A percentile compares a stretch with the other conserved stretches of the same genome.
phyloP scores from a whole-genome alignment of 2,888 invertebrate species.

The Trachelus troglodyta region DNA sequence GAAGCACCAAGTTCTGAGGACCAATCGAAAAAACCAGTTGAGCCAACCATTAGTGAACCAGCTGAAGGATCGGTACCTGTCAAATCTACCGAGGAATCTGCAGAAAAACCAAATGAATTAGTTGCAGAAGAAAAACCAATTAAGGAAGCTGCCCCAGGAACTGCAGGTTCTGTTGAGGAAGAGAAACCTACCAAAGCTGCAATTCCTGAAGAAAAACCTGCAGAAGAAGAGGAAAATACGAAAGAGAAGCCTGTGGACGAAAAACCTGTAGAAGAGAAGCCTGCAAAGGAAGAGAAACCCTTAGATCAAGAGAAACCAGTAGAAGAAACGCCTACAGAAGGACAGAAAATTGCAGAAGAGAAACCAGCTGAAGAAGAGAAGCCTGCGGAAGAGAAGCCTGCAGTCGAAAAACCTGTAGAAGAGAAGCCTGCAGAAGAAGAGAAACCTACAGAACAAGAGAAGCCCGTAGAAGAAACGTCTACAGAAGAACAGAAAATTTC shows the following conservation, averaged over 20 bases:
- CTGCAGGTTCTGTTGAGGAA: neutral
- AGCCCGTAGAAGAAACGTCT: neutral
- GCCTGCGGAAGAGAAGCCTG: conserved; percentile 7
- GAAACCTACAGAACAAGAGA: neutral
- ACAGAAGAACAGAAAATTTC: neutral
- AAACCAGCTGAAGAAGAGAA: conserved; percentile 3
- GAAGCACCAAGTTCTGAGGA: conserved; percentile 13
- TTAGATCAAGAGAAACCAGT: neutral
- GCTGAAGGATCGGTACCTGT: neutral
- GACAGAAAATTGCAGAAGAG: neutral
- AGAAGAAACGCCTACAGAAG: neutral
- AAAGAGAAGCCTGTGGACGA: conserved; percentile 12
- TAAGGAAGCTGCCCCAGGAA: too few relatives aligned
- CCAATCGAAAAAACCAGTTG: conserved; percentile 10
- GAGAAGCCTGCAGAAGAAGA: conserved; percentile 4
- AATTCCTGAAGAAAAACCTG: neutral
- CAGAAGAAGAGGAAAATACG: conserved; percentile 5
- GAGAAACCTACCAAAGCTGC: neutral
- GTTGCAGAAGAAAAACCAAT: conserved; percentile 20
- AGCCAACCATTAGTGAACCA: conserved; percentile 7
- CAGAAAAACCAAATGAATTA: conserved; percentile 24
- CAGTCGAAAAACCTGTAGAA: conserved; percentile 11
- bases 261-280: conserved; percentile 4
- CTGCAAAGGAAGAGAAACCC: neutral
- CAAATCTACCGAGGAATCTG: conserved; percentile 22